Base-by-base conservation (phyloP, 2,888 invertebrate species). In the Sminthurinus aureus region DNA sequence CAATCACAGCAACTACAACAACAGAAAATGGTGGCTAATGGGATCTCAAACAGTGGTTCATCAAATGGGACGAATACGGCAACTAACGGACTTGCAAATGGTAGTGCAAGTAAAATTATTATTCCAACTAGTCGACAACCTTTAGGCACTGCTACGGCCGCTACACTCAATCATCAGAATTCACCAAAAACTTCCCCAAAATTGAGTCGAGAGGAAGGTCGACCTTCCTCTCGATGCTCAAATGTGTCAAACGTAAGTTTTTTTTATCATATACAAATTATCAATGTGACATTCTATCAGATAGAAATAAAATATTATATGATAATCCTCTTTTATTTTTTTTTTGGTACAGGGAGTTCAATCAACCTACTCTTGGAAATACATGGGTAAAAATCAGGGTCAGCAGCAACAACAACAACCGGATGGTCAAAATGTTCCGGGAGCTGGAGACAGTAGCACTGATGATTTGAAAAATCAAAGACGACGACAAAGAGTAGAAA, bases 401-500 rank as follows among this genome's bases (percentile, higher is more conserved):
- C 69, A 9, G 12, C 64, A 66, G 20, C 38, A 11, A n/a, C 50
- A 18, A 22, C 12, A 76, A 0, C 52, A 20, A 51, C 51, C n/a
- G 18, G 24, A 24, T 22, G 26, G 15, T 13, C 24, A 73, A 26
- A 73, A 24, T 20, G 18, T n/a, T 13, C 24, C 69, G n/a, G 15
- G n/a, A 66, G 18, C 12, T 4, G 69, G 69, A 69, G 24, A 69
- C 20, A 38, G 38, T 38, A 38, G 3, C 1, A 18, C 15, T 13
- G 9, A 38, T n/a, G 78, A 77, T 24, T 84, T 82, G 67, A 76
- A 75, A n/a, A 84, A 84, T 58, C 66, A 71, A 38, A 22, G 83
- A 51, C 26, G 85, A 58, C 58, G 83, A 58, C 81, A 82, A 13
- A 52, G 97, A 22, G 96, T 97, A 0, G 96, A 96, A 89, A 94